These are phyloP conservation scores for Invenusta paracnida DNA, from an alignment of 2,888 invertebrate genomes.

Conservation along the genomic window DNA sequence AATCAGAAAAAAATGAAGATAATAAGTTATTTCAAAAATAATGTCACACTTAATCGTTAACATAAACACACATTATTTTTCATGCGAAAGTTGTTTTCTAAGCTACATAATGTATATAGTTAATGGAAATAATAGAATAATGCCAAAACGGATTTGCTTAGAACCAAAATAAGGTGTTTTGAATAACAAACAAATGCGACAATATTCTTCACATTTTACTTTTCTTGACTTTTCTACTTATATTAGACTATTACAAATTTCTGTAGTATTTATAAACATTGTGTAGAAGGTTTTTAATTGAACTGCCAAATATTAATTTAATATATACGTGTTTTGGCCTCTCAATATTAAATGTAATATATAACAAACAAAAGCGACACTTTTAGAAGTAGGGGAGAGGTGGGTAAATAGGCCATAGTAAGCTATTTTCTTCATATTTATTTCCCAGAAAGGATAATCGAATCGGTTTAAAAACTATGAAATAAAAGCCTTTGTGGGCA, in stretches of 20 bases:
- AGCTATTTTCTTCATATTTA: too few relatives aligned
- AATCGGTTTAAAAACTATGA: neutral
- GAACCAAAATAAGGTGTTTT: neutral
- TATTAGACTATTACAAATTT: neutral
- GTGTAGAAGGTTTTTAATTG: neutral
- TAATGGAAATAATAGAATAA: neutral
- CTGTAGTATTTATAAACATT: neutral
- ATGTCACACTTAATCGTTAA: too few relatives aligned
- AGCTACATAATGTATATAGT: neutral
- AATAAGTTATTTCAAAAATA: too few relatives aligned
- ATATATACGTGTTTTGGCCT: neutral
- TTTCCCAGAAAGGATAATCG: too few relatives aligned
- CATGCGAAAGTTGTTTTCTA: neutral
- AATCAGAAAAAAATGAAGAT: neutral
- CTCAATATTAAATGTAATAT: neutral
- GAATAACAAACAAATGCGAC: neutral
- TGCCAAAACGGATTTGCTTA: neutral
- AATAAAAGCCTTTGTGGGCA: neutral
- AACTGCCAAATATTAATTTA: neutral
- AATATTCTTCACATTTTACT: neutral
- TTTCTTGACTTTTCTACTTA: neutral
- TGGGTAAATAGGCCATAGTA: too few relatives aligned
- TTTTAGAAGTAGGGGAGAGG: neutral
- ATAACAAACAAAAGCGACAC: neutral
- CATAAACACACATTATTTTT: neutral